These are phyloP conservation scores for Trachelus troglodyta DNA, from an alignment of 2,888 invertebrate genomes.

Conservation along the genomic window DNA sequence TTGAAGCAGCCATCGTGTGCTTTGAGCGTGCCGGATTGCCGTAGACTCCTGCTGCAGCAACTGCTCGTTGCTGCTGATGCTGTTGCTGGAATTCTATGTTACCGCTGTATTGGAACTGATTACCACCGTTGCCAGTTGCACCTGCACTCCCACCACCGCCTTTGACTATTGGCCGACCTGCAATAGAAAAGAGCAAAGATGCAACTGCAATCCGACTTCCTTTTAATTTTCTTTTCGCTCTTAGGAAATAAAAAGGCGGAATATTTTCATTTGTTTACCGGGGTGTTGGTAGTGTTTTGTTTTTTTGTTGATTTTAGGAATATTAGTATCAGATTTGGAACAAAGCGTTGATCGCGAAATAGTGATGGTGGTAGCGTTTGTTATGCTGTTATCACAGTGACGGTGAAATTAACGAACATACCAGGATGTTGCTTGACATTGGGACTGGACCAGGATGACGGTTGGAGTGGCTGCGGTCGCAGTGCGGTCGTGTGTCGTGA, in stretches of 20 bases:
- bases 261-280: too few species aligned
- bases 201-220: background rate
- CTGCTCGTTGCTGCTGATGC: slow-evolving; percentile 45
- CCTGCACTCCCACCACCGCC: slow-evolving; percentile 62
- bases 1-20: slow-evolving; percentile 52
- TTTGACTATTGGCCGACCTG: slow-evolving; percentile 72
- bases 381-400: background rate
- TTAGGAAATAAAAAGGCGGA: too few species aligned
- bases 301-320: too few species aligned
- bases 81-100: slow-evolving; percentile 53
- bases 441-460: slow-evolving; percentile 53
- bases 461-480: slow-evolving; percentile 49
- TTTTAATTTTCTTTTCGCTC: background rate
- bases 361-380: too few species aligned
- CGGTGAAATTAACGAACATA: slow-evolving; percentile 32
- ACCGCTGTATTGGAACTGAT: slow-evolving; percentile 55
- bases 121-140: slow-evolving; percentile 40
- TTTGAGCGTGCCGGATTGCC: slow-evolving; percentile 59
- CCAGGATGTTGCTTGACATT: slow-evolving; percentile 60
- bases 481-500: slow-evolving; percentile 51
- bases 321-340: too few species aligned
- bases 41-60: slow-evolving; percentile 40
- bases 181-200: slow-evolving; percentile 26
- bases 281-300: too few species aligned
- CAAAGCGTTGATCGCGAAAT: too few species aligned